Conservation (phyloP, 1,140 invertebrate species). For the Drosophila ironensis region DNA sequence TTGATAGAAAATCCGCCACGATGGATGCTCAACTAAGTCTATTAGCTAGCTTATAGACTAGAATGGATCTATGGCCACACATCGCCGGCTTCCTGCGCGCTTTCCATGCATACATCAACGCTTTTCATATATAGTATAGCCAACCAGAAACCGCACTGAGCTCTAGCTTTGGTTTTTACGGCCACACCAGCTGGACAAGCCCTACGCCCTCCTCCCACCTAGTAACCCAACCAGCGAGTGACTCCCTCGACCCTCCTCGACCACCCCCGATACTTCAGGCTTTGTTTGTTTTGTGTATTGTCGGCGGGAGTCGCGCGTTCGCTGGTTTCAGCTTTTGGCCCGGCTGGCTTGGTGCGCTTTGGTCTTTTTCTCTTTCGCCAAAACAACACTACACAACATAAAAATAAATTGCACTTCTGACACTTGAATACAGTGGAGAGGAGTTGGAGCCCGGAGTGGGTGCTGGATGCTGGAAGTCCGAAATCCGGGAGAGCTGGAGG, state of each 20-base stretch:
- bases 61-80: conserved; percentile 1
- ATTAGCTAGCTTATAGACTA: conserved; percentile 29
- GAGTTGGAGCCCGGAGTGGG: not conserved
- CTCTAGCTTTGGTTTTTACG: conserved; percentile 70
- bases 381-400: conserved; percentile 72
- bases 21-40: conserved; percentile 1
- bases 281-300: conserved; percentile 71
- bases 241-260: not conserved
- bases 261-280: conserved; percentile 3
- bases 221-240: not conserved
- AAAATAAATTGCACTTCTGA: conserved; percentile 80
- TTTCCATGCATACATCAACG: conserved; percentile 61
- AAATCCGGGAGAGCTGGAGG: not conserved
- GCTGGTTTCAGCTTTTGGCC: conserved; percentile 27
- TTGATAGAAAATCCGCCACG: conserved; percentile 8
- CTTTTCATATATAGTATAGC: conserved; percentile 62
- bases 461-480: not conserved
- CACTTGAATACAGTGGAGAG: conserved; percentile 71
- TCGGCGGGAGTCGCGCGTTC: conserved; percentile 37
- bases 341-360: not conserved
- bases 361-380: conserved; percentile 50
- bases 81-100: not conserved
- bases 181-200: conserved; percentile 65
- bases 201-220: not conserved
- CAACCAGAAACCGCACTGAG: conserved; percentile 44